Base-by-base conservation (phyloP, 2,797 vertebrate genomes). In the Rhinella marina region DNA sequence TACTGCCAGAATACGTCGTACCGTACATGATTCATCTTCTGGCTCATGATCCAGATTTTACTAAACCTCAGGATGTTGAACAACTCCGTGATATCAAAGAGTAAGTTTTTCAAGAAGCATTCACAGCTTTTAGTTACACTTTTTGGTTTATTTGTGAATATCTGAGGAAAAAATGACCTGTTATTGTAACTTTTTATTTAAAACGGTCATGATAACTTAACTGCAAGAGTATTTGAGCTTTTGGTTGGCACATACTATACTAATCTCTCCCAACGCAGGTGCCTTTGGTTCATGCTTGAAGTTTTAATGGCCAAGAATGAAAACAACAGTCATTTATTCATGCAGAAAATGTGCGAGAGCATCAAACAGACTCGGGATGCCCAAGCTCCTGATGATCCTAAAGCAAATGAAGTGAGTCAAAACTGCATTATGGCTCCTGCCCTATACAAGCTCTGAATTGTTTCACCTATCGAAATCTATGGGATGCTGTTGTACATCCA, bases 251-350 rank as follows among this genome's bases (percentile, higher is more conserved):
- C 41, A 2, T 66, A 17, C 16, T 41, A n/a, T n/a, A n/a, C n/a
- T n/a, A n/a, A n/a, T n/a, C 2, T 85, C 48, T 76, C 7, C 72
- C 29, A 3, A 12, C 50, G 9, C n/a, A 99, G 98, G 95, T 99
- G 98, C 94, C 95, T 99, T 84, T 99, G 98, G 98, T 99, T 99
- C 93, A 99, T 99, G 98, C 94, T 99, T 92, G 98, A 99, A 94
- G 98, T 99, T 92, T 94, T 99, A 93, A 99, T 99, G 98, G 98
- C 98, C 70, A 99, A 99, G 94, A 99, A 99, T 92, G 98, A 99
- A 94, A 99, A 99, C 92, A 99, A 99, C 93, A 99, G 98, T 92
- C 98, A 99, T 90, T 97, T 97, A 23, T 99, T 99, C 93, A 96
- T 99, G 90, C 96, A 98, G 91, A 99, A 98, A 93, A 99, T 99